These are phyloP conservation scores for Clarias fuscus DNA, from an alignment of 2,797 vertebrate genomes.

Conservation along the genomic window DNA sequence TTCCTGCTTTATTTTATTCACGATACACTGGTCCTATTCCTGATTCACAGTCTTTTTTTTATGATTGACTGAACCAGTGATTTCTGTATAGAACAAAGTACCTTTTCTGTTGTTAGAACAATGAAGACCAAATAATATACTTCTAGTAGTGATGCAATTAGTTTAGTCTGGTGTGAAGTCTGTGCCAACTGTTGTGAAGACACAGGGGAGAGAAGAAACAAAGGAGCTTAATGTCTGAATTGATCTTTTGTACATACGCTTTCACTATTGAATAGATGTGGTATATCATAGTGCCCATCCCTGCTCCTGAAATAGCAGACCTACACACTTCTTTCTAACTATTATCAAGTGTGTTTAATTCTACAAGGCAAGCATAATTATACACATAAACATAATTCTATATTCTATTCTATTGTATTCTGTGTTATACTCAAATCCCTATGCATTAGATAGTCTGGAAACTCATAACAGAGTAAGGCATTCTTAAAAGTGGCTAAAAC, in stretches of 20 bases:
- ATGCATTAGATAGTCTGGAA: not conserved
- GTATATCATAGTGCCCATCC: not conserved
- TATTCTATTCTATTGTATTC: not conserved
- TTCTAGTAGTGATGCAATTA: constrained; percentile 52
- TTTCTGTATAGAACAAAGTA: constrained; percentile 23
- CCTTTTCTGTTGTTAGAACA: constrained; percentile 36
- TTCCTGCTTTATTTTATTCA: constrained; percentile 44
- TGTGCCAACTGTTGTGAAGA: constrained; percentile 36
- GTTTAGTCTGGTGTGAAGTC: constrained; percentile 40
- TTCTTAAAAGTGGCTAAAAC: not conserved
- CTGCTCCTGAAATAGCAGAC: not conserved
- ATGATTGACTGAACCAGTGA: constrained; percentile 34
- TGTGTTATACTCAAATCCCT: not conserved
- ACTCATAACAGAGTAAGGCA: not conserved
- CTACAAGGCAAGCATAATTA: not conserved
- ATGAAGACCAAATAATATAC: constrained; percentile 40
- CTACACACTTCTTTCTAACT: not conserved
- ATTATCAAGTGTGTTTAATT: not conserved
- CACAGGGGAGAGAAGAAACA: constrained; percentile 29
- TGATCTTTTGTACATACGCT: constrained; percentile 37
- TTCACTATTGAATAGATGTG: constrained; percentile 15
- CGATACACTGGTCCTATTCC: constrained; percentile 24
- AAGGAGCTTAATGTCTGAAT: constrained; percentile 31
- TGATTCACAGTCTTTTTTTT: constrained; percentile 29
- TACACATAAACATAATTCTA: not conserved